These are phyloP conservation scores for Scaeva pyrastri DNA, from an alignment of 2,888 invertebrate species.

Conservation along the genomic window DNA sequence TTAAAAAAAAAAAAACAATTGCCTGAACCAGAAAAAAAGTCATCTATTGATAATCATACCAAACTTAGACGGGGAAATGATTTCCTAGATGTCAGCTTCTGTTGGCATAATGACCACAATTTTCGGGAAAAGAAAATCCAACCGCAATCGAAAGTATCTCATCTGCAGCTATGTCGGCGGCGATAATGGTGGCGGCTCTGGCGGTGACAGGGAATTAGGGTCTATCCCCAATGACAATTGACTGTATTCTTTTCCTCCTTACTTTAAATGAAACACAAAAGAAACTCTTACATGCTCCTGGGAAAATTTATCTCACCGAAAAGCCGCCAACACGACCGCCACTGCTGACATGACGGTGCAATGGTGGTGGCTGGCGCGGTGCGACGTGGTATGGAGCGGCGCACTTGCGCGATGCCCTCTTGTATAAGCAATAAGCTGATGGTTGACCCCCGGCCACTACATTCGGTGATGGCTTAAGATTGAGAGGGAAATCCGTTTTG, in stretches of 20 bases:
- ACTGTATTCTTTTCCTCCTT: neutral
- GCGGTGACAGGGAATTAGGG: conserved; percentile 43
- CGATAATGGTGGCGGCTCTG: too few species aligned
- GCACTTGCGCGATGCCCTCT: conserved; percentile 55
- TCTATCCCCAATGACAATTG: conserved; percentile 54
- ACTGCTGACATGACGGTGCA: neutral
- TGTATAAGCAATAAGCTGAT: conserved; percentile 28
- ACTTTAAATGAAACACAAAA: conserved; percentile 54
- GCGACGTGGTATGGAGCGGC: too few species aligned
- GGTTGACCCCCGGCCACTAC: neutral
- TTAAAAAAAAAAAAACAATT: neutral
- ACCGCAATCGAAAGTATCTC: conserved; percentile 43
- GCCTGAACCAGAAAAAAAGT: conserved; percentile 27
- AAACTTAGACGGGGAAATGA: conserved; percentile 24
- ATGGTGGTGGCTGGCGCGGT: too few species aligned
- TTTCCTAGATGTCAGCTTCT: conserved; percentile 61
- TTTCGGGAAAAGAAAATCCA: conserved; percentile 24
- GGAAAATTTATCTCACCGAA: conserved; percentile 52
- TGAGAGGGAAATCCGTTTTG: conserved; percentile 64
- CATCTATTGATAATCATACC: conserved; percentile 46
- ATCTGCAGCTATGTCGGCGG: neutral
- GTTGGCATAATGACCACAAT: conserved; percentile 66
- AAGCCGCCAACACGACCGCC: neutral
- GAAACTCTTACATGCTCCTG: conserved; percentile 51
- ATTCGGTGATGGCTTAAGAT: neutral